Evolutionary conservation across 2,797 vertebrate species (phyloP).

Genomic region (Carapus acus): DNA sequence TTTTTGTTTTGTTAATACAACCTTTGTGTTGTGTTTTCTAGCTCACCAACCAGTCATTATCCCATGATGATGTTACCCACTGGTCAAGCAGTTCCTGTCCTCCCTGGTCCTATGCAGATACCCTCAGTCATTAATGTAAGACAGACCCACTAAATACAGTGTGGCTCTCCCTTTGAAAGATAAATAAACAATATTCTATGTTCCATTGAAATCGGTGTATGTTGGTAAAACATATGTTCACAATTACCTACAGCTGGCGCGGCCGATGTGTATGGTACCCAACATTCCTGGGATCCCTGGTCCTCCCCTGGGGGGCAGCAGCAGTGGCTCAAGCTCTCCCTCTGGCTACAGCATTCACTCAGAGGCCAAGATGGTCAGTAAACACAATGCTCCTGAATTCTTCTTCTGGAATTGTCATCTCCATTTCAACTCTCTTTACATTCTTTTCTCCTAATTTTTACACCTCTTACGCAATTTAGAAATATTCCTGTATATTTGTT

Average conservation of each 20-base stretch:
- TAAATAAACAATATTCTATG: conserved; percentile 12
- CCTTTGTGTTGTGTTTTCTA: conserved; percentile 44
- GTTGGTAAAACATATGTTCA: conserved; percentile 39
- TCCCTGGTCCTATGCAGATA: conserved; percentile 89
- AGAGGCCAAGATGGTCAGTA: conserved; percentile 95
- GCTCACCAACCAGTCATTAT: conserved; percentile 88
- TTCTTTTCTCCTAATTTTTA: conserved; percentile 56
- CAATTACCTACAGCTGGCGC: conserved; percentile 88
- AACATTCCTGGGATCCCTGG: conserved; percentile 98
- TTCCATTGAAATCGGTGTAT: conserved; percentile 7
- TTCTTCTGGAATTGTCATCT: no score
- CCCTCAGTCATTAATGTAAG: conserved; percentile 95
- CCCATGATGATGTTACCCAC: conserved; percentile 93
- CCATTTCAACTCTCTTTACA: conserved; percentile 59
- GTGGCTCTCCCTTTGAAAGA: no score
- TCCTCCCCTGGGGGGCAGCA: conserved; percentile 85
- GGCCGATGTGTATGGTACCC: conserved; percentile 90
- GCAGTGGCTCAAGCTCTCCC: conserved; percentile 85
- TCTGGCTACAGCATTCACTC: conserved; percentile 85
- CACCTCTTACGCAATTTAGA: no score
- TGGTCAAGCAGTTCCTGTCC: conserved; percentile 86
- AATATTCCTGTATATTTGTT: no score
- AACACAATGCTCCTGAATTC: conserved; percentile 55
- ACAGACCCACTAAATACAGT: conserved; percentile 1
- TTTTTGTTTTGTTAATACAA: no score